Conservation (phyloP, 1,140 invertebrate genomes). For the Meloidogyne chitwoodi region DNA sequence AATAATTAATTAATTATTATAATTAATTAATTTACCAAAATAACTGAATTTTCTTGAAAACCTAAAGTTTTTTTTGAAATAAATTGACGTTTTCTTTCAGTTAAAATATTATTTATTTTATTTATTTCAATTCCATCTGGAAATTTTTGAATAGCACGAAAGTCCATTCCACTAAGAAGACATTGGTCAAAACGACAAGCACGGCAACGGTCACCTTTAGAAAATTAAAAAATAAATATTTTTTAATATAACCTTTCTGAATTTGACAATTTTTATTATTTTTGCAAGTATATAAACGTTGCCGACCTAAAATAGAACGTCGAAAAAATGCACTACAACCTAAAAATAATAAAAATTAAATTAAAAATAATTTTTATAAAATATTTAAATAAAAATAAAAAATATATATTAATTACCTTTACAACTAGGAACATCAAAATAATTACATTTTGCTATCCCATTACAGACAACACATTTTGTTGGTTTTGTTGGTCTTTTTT, state of each 20-base stretch:
- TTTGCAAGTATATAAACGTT: not conserved
- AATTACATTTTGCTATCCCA: not conserved
- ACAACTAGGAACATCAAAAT: slow-evolving; percentile 14
- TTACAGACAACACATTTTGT: not conserved
- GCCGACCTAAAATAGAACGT: not conserved
- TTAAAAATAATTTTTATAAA: no score
- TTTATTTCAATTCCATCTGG: not conserved
- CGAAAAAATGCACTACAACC: slow-evolving; percentile 13
- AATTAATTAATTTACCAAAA: not conserved
- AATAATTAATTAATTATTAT: no score
- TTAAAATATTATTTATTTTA: not conserved
- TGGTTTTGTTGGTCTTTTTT: not conserved
- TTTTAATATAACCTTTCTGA: not conserved
- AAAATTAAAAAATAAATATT: not conserved
- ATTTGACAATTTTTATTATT: not conserved
- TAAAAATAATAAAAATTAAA: not conserved
- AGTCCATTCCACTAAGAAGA: slow-evolving; percentile 6
- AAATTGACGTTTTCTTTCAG: not conserved
- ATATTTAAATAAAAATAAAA: no score
- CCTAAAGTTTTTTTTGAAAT: not conserved
- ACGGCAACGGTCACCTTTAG: slow-evolving; percentile 4
- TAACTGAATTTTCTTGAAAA: no score
- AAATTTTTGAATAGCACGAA: not conserved
- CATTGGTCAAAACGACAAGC: not conserved
- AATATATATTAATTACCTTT: no score